Evolutionary conservation across 2,113 vertebrate genomes (phyloP), one percentile per base, ranked within the genome.

Genomic region (Calonectris borealis): DNA sequence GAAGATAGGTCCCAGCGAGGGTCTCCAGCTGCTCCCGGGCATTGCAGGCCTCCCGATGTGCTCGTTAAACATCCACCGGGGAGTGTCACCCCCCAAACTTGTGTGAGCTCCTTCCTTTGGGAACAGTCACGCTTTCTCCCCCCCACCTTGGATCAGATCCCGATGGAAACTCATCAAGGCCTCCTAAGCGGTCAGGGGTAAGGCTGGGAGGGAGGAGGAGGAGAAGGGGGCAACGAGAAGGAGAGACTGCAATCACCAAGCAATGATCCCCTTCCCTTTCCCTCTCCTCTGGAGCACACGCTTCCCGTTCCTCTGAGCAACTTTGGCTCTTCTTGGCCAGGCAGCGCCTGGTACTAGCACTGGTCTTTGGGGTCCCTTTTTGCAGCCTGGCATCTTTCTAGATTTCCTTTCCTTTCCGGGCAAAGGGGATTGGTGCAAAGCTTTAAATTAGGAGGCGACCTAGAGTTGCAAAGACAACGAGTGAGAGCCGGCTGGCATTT

Each of bases 141-240:
- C 94, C 83, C 97, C 88, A 42, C 96, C 83, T 97, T 97, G 97
- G 97, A 97, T 93, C 75, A 31, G 92, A 91, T 98, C 97, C 98
- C 71, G 52, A 85, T 24, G 97, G 96, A 96, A 91, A 94, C 92
- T 90, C 96, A 79, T 89, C 95, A 89, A 97, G 95, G 95, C 94
- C 78, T 95, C 88, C 90, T 48, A 86, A 95, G 71, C 87, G 42
- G 48, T 78, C 80, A 80, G 96, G 93, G 97, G 72, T 91, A 84
- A 94, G 87, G 90, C 77, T 95, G 89, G 9, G 81, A 82, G 66
- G 81, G 83, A 71, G 55, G 75, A 95, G 81, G 55, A 90, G 57
- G 34, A 58, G 55, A 55, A 25, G 36, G 60, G 46, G 77, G 58
- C 42, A 91, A 36, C 6, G 64, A 83, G 42, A 82, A n/a, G 77